Conservation (phyloP, 2,797 vertebrate species). For the Setipinna tenuifilis region DNA sequence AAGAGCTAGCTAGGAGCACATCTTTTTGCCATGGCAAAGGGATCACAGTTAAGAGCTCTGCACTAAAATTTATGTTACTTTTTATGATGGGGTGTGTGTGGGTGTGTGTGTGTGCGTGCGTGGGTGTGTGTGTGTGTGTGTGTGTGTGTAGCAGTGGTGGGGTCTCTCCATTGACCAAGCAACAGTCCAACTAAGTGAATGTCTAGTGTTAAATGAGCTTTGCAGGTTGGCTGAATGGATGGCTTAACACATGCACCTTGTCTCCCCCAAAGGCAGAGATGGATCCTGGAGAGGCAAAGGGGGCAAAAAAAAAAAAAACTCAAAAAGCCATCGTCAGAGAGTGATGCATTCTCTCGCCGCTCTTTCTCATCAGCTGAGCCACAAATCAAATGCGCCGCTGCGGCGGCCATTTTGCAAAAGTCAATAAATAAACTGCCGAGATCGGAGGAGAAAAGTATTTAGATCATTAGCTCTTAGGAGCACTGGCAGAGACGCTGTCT, state of each 20-base stretch:
- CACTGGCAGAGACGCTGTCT: constrained; percentile 6
- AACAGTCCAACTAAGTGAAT: not conserved
- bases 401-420: constrained; percentile 15
- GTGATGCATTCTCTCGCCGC: constrained; percentile 18
- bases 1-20: not conserved
- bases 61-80: not conserved
- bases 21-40: not conserved
- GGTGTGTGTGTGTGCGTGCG: not conserved
- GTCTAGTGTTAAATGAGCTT: constrained; percentile 8
- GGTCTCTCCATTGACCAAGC: too few relatives aligned
- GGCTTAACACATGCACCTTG: not conserved
- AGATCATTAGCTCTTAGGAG: constrained; percentile 24
- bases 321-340: not conserved
- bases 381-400: not conserved
- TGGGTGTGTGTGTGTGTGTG: too few relatives aligned
- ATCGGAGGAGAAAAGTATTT: constrained; percentile 9
- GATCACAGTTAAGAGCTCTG: not conserved
- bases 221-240: not conserved
- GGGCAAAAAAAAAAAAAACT: not conserved
- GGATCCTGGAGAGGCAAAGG: not conserved
- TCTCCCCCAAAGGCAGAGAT: not conserved
- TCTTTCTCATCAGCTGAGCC: constrained; percentile 19
- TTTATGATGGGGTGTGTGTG: not conserved
- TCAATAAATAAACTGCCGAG: constrained; percentile 15
- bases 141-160: too few relatives aligned